A percentile compares a stretch with the other conserved stretches of the same genome.
Evolutionary conservation across 1,140 invertebrate species (phyloP).

Genomic region (Polyergus mexicanus): DNA sequence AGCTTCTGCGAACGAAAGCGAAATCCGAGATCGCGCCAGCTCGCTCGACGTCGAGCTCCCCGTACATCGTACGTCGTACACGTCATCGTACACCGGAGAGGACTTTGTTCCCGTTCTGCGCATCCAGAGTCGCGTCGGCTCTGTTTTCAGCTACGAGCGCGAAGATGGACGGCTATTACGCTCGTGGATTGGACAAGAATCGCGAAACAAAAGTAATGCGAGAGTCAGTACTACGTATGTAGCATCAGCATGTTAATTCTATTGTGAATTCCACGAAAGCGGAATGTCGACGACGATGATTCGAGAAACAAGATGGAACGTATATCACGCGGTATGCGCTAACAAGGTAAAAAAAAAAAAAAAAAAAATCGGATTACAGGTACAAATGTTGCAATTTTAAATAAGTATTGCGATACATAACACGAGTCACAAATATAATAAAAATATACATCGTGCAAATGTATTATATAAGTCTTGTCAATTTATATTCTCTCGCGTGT

Average conservation of each 20-base stretch:
- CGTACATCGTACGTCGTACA: background rate
- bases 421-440: background rate
- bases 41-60: slow-evolving; percentile 23
- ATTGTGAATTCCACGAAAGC: slow-evolving; percentile 26
- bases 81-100: slow-evolving; percentile 46
- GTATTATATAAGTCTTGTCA: background rate
- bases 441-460: background rate
- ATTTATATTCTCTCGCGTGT: background rate
- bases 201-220: slow-evolving; percentile 53
- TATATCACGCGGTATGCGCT: background rate
- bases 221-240: slow-evolving; percentile 27
- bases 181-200: background rate
- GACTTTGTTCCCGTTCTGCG: slow-evolving; percentile 61
- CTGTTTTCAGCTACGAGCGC: slow-evolving; percentile 32
- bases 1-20: slow-evolving; percentile 53
- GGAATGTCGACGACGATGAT: background rate
- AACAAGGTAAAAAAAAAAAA: no score
- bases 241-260: slow-evolving; percentile 41
- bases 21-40: slow-evolving; percentile 65
- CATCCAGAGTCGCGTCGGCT: background rate
- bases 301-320: background rate
- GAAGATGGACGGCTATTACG: slow-evolving; percentile 14
- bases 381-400: background rate
- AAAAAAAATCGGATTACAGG: no score
- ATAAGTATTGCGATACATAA: background rate